Percentiles rank a stretch among this genome's conserved stretches.
phyloP scores from a whole-genome alignment of 2,113 vertebrate genomes.

The human (Homo sapiens) region DNA sequence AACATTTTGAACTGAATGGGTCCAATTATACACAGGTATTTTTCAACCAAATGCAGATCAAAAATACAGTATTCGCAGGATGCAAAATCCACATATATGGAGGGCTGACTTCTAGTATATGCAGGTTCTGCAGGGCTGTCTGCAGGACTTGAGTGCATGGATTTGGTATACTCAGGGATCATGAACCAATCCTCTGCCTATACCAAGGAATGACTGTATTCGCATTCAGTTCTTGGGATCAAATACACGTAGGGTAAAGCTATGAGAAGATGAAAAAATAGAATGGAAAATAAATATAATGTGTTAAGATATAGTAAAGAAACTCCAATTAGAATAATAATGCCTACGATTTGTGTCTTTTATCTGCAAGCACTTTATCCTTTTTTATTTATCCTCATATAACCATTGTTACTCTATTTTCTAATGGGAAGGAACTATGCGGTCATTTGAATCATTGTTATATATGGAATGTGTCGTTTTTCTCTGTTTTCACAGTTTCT shows the following conservation, averaged over 20 bases:
- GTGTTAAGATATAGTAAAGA: not conserved
- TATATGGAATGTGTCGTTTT: not conserved
- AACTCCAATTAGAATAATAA: not conserved
- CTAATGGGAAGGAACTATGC: not conserved
- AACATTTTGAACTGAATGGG: not conserved
- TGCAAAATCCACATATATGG: not conserved
- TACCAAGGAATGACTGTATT: not conserved
- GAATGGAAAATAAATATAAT: not conserved
- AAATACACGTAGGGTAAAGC: not conserved
- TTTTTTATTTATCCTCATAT: not conserved
- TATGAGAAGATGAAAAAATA: not conserved
- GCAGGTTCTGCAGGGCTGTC: not conserved
- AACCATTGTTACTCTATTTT: not conserved
- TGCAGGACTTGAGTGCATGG: not conserved
- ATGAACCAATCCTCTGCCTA: not conserved
- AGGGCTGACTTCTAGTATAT: not conserved
- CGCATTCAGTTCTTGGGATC: not conserved
- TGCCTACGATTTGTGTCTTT: not conserved
- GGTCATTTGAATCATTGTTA: not conserved
- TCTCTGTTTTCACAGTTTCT: constrained; percentile 2
- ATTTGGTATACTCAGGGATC: not conserved
- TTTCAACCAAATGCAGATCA: not conserved
- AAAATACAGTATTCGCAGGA: not conserved
- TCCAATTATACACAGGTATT: not conserved
- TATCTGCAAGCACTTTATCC: not conserved